Conservation (phyloP, 2,797 vertebrate genomes). For the Phyllotis vaccarum region DNA sequence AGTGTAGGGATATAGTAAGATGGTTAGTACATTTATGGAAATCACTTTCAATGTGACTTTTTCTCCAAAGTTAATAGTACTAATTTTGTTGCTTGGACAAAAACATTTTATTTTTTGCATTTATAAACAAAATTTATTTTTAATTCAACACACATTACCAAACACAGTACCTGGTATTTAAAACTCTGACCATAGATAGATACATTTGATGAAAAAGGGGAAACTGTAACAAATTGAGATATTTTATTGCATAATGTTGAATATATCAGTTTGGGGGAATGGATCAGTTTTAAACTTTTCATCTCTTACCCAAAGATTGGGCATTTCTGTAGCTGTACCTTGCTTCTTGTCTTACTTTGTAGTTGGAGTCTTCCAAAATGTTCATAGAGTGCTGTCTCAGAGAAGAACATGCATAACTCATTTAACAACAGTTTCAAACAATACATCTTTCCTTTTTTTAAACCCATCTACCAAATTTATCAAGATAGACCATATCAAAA, state of each 20-base stretch:
- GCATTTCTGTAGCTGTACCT: background rate
- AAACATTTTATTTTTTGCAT: conserved; percentile 33
- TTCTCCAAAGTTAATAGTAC: conserved; percentile 52
- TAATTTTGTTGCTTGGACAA: conserved; percentile 48
- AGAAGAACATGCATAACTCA: conserved; percentile 6
- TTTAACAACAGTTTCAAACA: background rate
- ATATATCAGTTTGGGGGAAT: background rate
- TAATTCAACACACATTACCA: conserved; percentile 29
- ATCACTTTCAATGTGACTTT: conserved; percentile 57
- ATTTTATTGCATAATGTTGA: conserved; percentile 38
- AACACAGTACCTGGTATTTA: background rate
- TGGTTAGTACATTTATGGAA: conserved; percentile 37
- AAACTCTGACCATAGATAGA: conserved; percentile 33
- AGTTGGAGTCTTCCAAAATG: conserved; percentile 3
- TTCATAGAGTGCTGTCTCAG: background rate
- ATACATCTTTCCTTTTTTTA: background rate
- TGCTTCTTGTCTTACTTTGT: conserved; percentile 24
- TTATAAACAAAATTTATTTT: conserved; percentile 64
- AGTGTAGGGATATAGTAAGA: conserved; percentile 53
- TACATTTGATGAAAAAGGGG: conserved; percentile 10
- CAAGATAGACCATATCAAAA: background rate
- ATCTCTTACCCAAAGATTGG: background rate
- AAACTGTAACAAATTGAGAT: conserved; percentile 12
- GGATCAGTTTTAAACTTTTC: conserved; percentile 31
- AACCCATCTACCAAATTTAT: background rate